A percentile compares a stretch with the other conserved stretches of the same genome.
phyloP scores from a whole-genome alignment of 2,113 vertebrate genomes.

The Synchiropus splendidus region DNA sequence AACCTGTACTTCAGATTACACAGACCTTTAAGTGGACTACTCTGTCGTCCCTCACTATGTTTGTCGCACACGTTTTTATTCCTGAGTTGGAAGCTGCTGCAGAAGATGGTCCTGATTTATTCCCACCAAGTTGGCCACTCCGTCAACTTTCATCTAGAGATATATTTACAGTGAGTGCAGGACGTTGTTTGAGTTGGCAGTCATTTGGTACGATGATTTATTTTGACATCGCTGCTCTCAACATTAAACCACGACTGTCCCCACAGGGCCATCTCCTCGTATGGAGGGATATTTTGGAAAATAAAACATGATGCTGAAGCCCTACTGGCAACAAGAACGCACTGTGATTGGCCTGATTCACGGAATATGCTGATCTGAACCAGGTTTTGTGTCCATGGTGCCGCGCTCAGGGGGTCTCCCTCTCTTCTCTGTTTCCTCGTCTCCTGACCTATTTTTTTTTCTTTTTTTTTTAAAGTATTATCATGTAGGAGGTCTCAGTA shows the following conservation, averaged over 20 bases:
- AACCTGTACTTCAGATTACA: no score
- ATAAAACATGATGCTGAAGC: slow-evolving; percentile 2
- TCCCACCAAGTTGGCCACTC: no score
- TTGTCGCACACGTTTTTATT: no score
- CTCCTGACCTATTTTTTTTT: slow-evolving; percentile 20
- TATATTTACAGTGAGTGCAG: no score
- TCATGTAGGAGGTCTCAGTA: not conserved
- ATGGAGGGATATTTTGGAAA: not conserved
- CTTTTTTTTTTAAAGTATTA: slow-evolving; percentile 5
- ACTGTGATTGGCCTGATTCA: slow-evolving; percentile 17
- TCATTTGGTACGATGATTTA: no score
- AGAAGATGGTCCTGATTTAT: no score
- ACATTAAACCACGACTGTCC: not conserved
- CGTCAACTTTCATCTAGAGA: no score
- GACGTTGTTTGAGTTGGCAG: no score
- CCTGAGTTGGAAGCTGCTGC: no score
- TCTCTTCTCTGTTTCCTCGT: slow-evolving; percentile 2
- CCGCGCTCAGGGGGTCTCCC: slow-evolving; percentile 18
- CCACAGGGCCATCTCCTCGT: not conserved
- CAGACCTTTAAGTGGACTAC: no score
- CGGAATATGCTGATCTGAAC: slow-evolving; percentile 28
- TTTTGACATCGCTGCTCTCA: no score
- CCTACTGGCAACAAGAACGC: slow-evolving; percentile 4
- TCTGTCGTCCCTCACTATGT: no score
- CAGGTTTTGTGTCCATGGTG: slow-evolving; percentile 21